Evolutionary conservation across 2,888 invertebrate species (phyloP).

Genomic region (Folsomia candida): DNA sequence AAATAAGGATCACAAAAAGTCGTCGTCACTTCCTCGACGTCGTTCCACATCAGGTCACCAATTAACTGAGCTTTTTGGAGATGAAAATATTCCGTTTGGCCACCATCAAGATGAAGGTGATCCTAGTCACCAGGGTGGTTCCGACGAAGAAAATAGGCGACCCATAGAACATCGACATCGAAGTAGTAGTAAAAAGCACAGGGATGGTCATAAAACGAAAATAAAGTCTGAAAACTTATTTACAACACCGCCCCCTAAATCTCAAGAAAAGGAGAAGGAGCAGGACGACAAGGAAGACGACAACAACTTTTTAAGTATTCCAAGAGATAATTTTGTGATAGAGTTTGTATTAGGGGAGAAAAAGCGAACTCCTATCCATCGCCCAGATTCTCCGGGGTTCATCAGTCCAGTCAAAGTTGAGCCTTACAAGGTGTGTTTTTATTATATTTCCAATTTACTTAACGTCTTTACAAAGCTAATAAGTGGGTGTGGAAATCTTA

Average conservation of each 20-base stretch:
- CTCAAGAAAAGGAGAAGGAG: conserved; percentile 5
- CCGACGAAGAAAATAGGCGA: conserved; percentile 10
- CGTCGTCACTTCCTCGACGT: conserved; percentile 5
- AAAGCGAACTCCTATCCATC: conserved; percentile 22
- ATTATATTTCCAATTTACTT: too few species aligned
- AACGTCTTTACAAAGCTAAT: too few species aligned
- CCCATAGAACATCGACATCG: conserved; percentile 9
- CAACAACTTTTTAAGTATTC: conserved; percentile 36
- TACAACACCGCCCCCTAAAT: too few species aligned
- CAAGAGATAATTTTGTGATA: conserved; percentile 39
- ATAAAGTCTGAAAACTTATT: conserved; percentile 20
- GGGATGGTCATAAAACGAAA: conserved; percentile 1
- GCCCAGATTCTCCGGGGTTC: conserved; percentile 20
- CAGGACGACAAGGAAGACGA: conserved; percentile 4
- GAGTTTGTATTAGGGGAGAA: conserved; percentile 34
- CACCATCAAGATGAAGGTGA: background rate
- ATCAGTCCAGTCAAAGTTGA: conserved; percentile 34
- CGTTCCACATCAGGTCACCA: conserved; percentile 27
- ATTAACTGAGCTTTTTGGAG: conserved; percentile 39
- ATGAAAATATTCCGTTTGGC: conserved; percentile 31
- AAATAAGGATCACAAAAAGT: conserved; percentile 20
- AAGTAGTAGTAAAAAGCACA: background rate
- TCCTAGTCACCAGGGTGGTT: background rate
- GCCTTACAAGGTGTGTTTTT: too few species aligned
- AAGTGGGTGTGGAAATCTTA: too few species aligned